These are phyloP conservation scores for Bungarus multicinctus DNA, from an alignment of 2,113 vertebrate species.

Conservation along the genomic window DNA sequence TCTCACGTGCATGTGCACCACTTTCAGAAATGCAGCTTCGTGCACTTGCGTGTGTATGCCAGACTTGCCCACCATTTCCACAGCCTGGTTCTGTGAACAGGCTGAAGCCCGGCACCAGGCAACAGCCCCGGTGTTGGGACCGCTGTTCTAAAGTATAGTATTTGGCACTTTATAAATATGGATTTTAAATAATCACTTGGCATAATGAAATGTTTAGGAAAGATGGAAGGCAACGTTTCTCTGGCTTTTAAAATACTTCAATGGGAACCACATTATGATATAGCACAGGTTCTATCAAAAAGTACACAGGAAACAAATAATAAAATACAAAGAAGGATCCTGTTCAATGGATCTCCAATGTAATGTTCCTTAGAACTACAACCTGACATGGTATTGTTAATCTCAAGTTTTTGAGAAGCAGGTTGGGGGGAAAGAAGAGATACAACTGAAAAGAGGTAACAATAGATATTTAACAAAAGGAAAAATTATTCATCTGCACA, in stretches of 20 bases:
- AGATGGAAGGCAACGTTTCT: not conserved
- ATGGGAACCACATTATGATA: not conserved
- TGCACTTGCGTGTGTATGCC: not conserved
- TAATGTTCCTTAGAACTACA: not conserved
- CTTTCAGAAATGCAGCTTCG: too few species aligned
- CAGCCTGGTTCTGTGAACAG: not conserved
- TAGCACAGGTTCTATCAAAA: not conserved
- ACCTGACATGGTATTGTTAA: not conserved
- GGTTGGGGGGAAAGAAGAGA: not conserved
- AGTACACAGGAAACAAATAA: not conserved
- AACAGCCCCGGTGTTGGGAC: not conserved
- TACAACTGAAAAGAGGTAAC: not conserved
- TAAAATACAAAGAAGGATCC: not conserved
- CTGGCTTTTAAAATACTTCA: not conserved
- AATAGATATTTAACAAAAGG: not conserved
- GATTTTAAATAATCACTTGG: not conserved
- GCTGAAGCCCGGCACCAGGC: not conserved
- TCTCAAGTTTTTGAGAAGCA: not conserved
- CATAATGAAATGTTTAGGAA: not conserved
- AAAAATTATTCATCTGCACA: not conserved
- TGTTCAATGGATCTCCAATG: not conserved
- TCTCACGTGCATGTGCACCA: too few species aligned
- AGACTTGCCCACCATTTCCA: not conserved
- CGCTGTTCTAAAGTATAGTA: not conserved
- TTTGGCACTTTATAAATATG: not conserved